These are phyloP conservation scores for Tragopan temminckii DNA, from an alignment of 2,797 vertebrate species.

Conservation along the genomic window DNA sequence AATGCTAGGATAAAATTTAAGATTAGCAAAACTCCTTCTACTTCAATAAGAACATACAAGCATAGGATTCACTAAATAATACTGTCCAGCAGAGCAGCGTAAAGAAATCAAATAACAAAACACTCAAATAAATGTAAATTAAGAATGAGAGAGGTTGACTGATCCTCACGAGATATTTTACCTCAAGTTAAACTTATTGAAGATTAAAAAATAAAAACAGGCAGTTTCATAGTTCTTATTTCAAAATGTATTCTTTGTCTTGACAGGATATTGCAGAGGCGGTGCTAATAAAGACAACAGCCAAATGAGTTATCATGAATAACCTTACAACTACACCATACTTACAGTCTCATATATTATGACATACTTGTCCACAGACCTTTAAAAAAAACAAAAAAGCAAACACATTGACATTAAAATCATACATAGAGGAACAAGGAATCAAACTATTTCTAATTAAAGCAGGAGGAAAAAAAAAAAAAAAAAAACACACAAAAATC, in stretches of 20 bases:
- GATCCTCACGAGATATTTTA: background rate
- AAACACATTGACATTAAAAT: background rate
- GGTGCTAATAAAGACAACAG: background rate
- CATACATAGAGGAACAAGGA: background rate
- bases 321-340: slow-evolving; percentile 42
- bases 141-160: background rate
- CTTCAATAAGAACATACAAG: background rate
- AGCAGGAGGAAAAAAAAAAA: background rate
- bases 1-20: background rate
- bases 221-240: background rate
- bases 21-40: background rate
- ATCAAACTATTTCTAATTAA: background rate
- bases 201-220: background rate
- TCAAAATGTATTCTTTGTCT: background rate
- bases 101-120: background rate
- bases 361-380: slow-evolving; percentile 91
- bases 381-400: slow-evolving; percentile 68
- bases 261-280: background rate
- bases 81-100: background rate
- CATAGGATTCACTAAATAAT: background rate
- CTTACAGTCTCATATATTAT: slow-evolving; percentile 87
- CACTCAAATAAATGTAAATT: background rate
- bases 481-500: background rate
- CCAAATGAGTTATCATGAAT: background rate
- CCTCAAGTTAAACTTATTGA: background rate